Conservation (phyloP, 1,140 invertebrate genomes). For the Temnothorax nylanderi region DNA sequence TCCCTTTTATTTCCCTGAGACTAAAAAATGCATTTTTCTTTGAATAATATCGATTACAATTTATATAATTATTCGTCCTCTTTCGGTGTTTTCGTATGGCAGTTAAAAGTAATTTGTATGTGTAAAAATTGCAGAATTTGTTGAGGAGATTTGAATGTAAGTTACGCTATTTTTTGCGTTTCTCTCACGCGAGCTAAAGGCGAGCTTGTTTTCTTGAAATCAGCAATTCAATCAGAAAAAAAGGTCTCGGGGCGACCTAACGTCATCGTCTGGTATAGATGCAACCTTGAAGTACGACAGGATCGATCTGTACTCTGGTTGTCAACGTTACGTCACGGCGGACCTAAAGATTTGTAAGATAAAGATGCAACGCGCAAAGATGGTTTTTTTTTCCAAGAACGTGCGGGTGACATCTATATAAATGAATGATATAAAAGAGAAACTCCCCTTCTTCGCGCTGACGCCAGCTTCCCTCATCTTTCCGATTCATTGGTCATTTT, state of each 20-base stretch:
- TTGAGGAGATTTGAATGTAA: not conserved
- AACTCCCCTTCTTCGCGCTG: not conserved
- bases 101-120: not conserved
- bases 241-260: not conserved
- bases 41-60: not conserved
- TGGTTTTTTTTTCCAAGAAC: not conserved
- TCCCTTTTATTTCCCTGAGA: not conserved
- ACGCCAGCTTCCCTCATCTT: not conserved
- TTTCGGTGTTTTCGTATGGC: not conserved
- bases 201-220: not conserved
- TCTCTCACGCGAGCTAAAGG: not conserved
- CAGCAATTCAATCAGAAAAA: not conserved
- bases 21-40: not conserved
- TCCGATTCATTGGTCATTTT: not conserved
- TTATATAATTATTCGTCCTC: not conserved
- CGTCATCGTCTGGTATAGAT: slow-evolving; percentile 58
- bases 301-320: slow-evolving; percentile 37
- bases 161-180: not conserved
- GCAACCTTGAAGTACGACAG: slow-evolving; percentile 11
- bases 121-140: not conserved
- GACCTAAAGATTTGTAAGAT: not conserved
- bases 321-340: slow-evolving; percentile 27
- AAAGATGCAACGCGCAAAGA: too few relatives aligned
- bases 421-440: too few relatives aligned
- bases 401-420: not conserved